Evolutionary conservation across 2,797 vertebrate genomes (phyloP).

Genomic region (Spondyliosoma cantharus): DNA sequence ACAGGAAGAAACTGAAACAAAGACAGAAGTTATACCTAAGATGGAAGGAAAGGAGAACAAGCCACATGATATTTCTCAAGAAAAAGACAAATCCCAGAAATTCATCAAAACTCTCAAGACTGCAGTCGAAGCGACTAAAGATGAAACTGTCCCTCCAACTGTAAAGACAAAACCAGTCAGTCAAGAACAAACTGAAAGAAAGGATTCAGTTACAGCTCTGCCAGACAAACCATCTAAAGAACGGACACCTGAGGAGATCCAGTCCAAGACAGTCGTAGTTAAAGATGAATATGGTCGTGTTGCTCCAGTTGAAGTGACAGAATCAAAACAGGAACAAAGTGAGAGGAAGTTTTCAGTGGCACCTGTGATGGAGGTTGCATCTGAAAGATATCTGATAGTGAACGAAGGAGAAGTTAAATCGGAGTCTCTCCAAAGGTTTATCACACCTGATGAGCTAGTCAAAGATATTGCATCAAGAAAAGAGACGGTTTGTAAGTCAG

Average conservation of each 20-base stretch:
- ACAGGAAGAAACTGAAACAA: neutral
- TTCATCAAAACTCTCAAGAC: neutral
- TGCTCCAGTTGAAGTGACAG: conserved; percentile 9
- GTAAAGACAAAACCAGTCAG: neutral
- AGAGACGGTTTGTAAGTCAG: neutral
- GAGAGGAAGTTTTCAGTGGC: conserved; percentile 26
- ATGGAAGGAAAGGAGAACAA: neutral
- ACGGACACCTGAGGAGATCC: neutral
- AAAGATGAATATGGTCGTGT: conserved; percentile 34
- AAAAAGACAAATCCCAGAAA: neutral
- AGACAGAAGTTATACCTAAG: neutral
- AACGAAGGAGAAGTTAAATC: conserved; percentile 21
- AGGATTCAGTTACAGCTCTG: neutral
- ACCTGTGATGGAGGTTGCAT: conserved; percentile 44
- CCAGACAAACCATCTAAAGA: neutral
- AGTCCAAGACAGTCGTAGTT: conserved; percentile 13
- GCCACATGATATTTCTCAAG: neutral
- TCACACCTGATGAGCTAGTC: neutral
- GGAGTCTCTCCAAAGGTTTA: neutral
- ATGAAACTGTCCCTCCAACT: neutral
- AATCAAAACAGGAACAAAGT: conserved; percentile 9
- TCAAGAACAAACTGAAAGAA: neutral
- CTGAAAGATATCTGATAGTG: conserved; percentile 18
- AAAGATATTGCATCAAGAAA: neutral
- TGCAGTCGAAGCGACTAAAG: neutral